phyloP scores from a whole-genome alignment of 2,113 vertebrate genomes.

The Romanogobio albipinnatus region DNA sequence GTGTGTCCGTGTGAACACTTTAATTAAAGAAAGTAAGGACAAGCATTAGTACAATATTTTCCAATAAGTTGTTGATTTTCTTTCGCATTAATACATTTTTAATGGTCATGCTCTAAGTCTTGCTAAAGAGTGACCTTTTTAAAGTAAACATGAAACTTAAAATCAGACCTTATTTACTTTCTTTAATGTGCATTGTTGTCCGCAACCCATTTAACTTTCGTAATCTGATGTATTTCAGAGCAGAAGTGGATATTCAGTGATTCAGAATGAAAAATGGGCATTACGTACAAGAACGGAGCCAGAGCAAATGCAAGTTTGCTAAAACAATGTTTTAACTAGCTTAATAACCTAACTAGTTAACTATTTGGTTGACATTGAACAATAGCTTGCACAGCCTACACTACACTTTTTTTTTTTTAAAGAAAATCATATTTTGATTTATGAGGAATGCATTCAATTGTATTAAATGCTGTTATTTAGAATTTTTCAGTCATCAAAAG shows the following conservation, averaged over 20 bases:
- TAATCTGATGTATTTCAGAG: background rate
- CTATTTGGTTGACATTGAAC: background rate
- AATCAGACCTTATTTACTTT: background rate
- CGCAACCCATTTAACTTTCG: background rate
- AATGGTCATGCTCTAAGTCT: slow-evolving; percentile 24
- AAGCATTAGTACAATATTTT: slow-evolving; percentile 3
- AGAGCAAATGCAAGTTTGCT: background rate
- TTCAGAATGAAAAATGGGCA: background rate
- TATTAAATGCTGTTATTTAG: background rate
- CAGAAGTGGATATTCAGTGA: background rate
- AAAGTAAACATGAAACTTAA: background rate
- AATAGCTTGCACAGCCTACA: too few species aligned
- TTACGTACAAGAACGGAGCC: background rate
- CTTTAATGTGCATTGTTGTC: slow-evolving; percentile 1
- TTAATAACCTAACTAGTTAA: background rate
- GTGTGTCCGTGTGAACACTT: slow-evolving; percentile 25
- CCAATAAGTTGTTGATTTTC: slow-evolving; percentile 22
- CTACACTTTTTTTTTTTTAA: too few species aligned
- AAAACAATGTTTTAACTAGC: too few species aligned
- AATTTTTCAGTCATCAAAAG: background rate
- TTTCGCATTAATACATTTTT: slow-evolving; percentile 28
- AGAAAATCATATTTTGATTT: background rate
- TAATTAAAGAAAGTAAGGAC: slow-evolving; percentile 37
- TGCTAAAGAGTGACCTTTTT: background rate
- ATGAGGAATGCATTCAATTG: background rate